These are phyloP conservation scores for Chlorocebus sabaeus DNA, from an alignment of 2,113 vertebrate genomes.

Conservation along the genomic window DNA sequence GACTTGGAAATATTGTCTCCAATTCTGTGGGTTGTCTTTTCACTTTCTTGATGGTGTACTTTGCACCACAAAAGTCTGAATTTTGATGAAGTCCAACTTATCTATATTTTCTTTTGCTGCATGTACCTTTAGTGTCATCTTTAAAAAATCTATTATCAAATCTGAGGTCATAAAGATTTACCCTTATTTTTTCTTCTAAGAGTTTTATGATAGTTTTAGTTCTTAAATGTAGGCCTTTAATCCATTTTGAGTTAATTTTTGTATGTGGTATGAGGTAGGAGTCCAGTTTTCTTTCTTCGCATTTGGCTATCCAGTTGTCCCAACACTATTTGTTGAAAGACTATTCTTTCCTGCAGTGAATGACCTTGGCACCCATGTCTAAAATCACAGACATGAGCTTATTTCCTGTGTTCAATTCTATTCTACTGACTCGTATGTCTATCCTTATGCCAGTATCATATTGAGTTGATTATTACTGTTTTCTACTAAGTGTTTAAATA, in stretches of 20 bases:
- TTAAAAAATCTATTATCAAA: not conserved
- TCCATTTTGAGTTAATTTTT: not conserved
- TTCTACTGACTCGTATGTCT: not conserved
- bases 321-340: not conserved
- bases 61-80: not conserved
- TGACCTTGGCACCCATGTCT: not conserved
- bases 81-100: not conserved
- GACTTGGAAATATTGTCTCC: not conserved
- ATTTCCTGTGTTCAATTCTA: not conserved
- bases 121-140: not conserved
- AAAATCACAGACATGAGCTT: not conserved
- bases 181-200: not conserved
- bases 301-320: not conserved
- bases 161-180: not conserved
- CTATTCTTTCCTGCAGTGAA: not conserved
- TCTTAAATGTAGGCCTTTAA: conserved; percentile 6
- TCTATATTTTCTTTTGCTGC: not conserved
- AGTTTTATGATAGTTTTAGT: not conserved
- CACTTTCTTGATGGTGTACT: not conserved
- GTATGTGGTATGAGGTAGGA: not conserved
- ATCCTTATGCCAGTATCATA: not conserved
- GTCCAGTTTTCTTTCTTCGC: not conserved
- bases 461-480: not conserved
- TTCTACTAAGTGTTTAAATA: not conserved
- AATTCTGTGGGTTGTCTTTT: not conserved